Conservation (phyloP, 2,888 invertebrate genomes). For the Phyllotreta striolata region DNA sequence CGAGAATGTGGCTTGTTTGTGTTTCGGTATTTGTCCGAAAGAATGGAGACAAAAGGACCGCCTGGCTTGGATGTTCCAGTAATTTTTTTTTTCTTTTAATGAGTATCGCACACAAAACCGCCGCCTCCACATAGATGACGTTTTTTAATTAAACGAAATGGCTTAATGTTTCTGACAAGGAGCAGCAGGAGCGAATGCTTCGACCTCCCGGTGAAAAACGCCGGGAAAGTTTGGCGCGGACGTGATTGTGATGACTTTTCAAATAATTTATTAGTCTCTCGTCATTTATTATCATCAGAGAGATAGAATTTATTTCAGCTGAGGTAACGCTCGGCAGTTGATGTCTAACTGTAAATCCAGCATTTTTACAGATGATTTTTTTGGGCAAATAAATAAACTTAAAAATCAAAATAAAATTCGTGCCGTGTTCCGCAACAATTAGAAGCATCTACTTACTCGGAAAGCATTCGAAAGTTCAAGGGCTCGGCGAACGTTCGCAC, state of each 20-base stretch:
- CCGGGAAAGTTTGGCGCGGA: slow-evolving; percentile 7
- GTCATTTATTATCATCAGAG: no score
- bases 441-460: no score
- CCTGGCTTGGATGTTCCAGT: slow-evolving; percentile 22
- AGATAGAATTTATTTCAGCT: no score
- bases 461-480: no score
- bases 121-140: slow-evolving; percentile 29
- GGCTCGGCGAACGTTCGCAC: no score
- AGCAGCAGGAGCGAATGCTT: slow-evolving; percentile 11
- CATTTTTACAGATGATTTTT: no score
- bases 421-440: no score
- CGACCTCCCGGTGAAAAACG: slow-evolving; percentile 13
- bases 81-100: slow-evolving; percentile 28
- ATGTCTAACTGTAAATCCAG: no score
- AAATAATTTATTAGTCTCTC: slow-evolving; percentile 5
- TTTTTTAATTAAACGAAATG: slow-evolving; percentile 32
- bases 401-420: no score
- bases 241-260: slow-evolving; percentile 16
- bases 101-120: slow-evolving; percentile 30
- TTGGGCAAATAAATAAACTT: no score
- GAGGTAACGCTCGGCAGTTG: no score
- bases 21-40: slow-evolving; percentile 30
- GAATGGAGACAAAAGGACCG: slow-evolving; percentile 29
- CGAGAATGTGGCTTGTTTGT: slow-evolving; percentile 18
- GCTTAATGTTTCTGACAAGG: slow-evolving; percentile 31